A percentile compares a stretch with the other conserved stretches of the same genome.
phyloP scores from a whole-genome alignment of 1,140 invertebrate genomes.

The Bombyx mandarina region DNA sequence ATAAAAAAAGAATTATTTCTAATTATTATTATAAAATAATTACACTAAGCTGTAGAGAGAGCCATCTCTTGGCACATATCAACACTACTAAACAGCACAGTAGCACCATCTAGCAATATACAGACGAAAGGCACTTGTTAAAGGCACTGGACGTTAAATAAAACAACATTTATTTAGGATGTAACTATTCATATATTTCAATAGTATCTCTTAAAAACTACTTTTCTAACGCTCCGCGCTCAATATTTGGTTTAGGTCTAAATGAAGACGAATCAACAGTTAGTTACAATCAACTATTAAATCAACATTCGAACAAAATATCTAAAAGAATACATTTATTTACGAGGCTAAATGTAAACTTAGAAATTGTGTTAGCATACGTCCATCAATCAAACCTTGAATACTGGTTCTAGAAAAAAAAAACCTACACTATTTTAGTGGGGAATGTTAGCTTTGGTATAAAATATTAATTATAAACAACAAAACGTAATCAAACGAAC shows the following conservation, averaged over 20 bases:
- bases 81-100: too few species aligned
- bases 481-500: slow-evolving; percentile 64
- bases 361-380: slow-evolving; percentile 49
- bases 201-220: slow-evolving; percentile 68
- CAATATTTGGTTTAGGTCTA: slow-evolving; percentile 69
- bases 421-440: slow-evolving; percentile 62
- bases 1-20: too few species aligned
- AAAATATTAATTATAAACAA: slow-evolving; percentile 70
- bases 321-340: slow-evolving; percentile 63
- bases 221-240: slow-evolving; percentile 64
- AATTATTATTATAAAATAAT: too few species aligned
- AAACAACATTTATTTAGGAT: slow-evolving; percentile 65
- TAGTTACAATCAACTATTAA: slow-evolving; percentile 45
- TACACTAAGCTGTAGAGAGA: too few species aligned
- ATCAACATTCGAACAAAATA: slow-evolving; percentile 61
- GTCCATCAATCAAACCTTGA: slow-evolving; percentile 37
- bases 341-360: slow-evolving; percentile 59
- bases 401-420: slow-evolving; percentile 55
- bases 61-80: too few species aligned
- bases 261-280: slow-evolving; percentile 64
- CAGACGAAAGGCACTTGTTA: too few species aligned
- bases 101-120: too few species aligned
- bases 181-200: slow-evolving; percentile 68
- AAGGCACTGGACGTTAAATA: slow-evolving; percentile 18
- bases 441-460: slow-evolving; percentile 71